Percentiles rank a stretch among this genome's conserved stretches.
Conservation (phyloP, 2,888 invertebrate genomes). For the Melanophora roralis region DNA sequence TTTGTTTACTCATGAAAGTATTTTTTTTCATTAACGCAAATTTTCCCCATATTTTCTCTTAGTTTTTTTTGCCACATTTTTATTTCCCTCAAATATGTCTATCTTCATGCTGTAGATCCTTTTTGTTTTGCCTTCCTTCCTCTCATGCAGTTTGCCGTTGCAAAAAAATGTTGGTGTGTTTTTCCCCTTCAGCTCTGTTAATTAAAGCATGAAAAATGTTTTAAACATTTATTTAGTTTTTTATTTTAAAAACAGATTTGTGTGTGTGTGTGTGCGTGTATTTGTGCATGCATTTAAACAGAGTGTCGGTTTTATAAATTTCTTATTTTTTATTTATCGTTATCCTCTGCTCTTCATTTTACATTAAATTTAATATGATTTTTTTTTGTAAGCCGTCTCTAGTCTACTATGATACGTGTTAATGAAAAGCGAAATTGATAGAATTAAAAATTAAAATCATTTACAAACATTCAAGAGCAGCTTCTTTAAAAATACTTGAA, state of each 20-base stretch:
- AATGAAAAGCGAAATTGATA: not conserved
- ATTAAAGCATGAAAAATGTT: conserved; percentile 62
- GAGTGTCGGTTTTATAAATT: conserved; percentile 43
- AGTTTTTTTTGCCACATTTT: not conserved
- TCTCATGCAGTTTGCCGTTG: not conserved
- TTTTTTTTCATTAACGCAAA: conserved; percentile 29
- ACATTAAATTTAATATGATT: not conserved
- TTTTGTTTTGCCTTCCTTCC: not conserved
- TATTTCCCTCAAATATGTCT: conserved; percentile 38
- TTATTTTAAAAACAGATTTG: conserved; percentile 42
- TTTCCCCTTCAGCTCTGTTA: conserved; percentile 41
- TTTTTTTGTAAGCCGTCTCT: not conserved
- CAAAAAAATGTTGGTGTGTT: not conserved
- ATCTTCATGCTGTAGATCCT: not conserved
- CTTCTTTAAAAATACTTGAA: not conserved
- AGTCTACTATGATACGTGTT: not conserved
- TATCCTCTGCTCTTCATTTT: not conserved
- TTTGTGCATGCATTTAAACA: conserved; percentile 11
- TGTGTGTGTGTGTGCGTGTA: not conserved
- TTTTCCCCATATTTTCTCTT: not conserved
- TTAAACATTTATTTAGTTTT: conserved; percentile 51
- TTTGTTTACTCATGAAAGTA: conserved; percentile 41
- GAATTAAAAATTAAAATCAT: conserved; percentile 29
- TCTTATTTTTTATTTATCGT: conserved; percentile 1
- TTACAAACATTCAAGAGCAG: not conserved